These are phyloP conservation scores for Ischnura elegans DNA, from an alignment of 2,888 invertebrate species.

Conservation along the genomic window DNA sequence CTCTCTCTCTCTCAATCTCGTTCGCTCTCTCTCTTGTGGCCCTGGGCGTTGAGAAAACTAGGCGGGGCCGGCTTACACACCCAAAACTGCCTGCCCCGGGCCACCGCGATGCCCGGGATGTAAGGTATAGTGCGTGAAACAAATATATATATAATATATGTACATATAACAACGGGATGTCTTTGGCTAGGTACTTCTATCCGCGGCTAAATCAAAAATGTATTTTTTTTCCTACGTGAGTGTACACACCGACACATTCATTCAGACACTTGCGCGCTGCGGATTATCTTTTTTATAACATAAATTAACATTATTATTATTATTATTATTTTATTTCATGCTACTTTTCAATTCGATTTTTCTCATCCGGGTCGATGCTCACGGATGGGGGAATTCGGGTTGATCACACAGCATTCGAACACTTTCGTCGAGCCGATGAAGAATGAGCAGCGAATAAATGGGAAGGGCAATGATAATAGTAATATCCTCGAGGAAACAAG, in stretches of 20 bases:
- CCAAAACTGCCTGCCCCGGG: constrained; percentile 6
- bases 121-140: not conserved
- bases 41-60: not conserved
- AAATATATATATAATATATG: not conserved
- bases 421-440: constrained; percentile 32
- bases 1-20: not conserved
- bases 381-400: too few relatives aligned
- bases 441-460: too few relatives aligned
- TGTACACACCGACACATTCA: constrained; percentile 19
- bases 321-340: too few relatives aligned
- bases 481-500: not conserved
- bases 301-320: not conserved
- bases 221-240: not conserved
- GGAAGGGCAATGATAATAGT: not conserved
- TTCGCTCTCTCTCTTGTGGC: not conserved
- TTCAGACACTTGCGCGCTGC: not conserved
- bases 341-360: too few relatives aligned
- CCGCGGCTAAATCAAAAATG: not conserved
- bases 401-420: not conserved
- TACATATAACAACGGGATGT: not conserved
- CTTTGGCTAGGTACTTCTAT: not conserved
- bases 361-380: too few relatives aligned
- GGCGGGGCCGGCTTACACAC: constrained; percentile 21
- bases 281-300: not conserved
- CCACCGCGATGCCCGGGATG: not conserved